Evolutionary conservation across 2,797 vertebrate genomes (phyloP).

Genomic region (Pantherophis alleghaniensis): DNA sequence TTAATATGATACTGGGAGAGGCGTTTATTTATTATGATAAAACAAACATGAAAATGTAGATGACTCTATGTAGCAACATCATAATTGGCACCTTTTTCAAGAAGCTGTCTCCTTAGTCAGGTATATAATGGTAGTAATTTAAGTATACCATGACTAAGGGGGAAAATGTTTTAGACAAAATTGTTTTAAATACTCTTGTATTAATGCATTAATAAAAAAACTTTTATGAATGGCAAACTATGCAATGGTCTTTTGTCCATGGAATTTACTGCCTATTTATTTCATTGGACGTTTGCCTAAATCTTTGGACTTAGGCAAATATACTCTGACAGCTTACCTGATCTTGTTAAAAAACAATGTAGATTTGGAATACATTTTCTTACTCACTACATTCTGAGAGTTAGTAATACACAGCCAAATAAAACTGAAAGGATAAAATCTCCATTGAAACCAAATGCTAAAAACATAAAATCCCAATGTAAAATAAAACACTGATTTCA

Average conservation of each 20-base stretch:
- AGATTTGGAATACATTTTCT: neutral
- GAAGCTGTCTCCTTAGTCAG: neutral
- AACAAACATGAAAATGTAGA: neutral
- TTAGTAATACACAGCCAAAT: neutral
- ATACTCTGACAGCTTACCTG: neutral
- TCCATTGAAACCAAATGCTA: neutral
- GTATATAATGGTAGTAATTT: neutral
- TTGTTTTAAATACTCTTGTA: neutral
- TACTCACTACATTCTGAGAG: neutral
- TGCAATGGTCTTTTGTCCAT: neutral
- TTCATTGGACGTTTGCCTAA: neutral
- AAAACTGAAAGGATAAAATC: neutral
- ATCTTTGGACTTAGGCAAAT: neutral
- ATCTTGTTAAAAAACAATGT: neutral
- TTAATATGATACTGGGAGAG: neutral
- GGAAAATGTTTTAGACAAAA: no score
- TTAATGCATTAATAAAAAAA: neutral
- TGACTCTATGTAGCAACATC: neutral
- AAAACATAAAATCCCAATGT: neutral
- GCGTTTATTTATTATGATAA: neutral
- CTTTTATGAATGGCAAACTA: neutral
- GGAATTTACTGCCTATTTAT: neutral
- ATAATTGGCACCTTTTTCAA: neutral
- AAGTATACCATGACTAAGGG: neutral
- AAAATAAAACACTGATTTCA: neutral